phyloP scores from a whole-genome alignment of 2,113 vertebrate species.

The Anthoscopus minutus region DNA sequence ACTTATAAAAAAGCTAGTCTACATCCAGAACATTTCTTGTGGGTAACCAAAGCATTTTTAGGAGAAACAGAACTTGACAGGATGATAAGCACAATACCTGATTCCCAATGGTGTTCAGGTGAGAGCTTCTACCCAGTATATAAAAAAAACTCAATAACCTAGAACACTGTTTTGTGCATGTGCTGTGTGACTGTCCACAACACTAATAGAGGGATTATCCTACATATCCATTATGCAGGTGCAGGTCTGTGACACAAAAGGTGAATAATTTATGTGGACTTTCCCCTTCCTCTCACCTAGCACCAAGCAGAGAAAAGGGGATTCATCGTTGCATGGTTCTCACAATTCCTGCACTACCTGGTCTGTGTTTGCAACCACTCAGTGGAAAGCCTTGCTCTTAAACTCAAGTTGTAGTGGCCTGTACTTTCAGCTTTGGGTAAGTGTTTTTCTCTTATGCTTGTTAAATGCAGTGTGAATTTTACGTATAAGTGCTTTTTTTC shows the following conservation, averaged over 20 bases:
- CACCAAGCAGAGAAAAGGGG: background rate
- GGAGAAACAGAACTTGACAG: background rate
- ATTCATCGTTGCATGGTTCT: background rate
- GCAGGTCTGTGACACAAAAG: background rate
- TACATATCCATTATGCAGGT: background rate
- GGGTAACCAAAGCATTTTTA: background rate
- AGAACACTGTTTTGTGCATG: background rate
- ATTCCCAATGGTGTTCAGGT: background rate
- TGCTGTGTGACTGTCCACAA: background rate
- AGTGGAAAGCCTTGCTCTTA: background rate
- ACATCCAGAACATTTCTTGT: background rate
- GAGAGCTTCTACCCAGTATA: background rate
- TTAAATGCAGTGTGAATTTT: conserved; percentile 22
- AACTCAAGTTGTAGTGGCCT: background rate
- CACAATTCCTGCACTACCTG: background rate
- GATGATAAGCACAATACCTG: background rate
- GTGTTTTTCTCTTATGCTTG: conserved; percentile 31
- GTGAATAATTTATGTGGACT: background rate
- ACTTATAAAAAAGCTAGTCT: background rate
- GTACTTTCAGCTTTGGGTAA: background rate
- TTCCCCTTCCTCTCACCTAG: background rate
- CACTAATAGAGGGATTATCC: background rate
- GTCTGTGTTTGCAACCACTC: background rate
- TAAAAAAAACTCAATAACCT: background rate
- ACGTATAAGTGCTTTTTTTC: background rate